Evolutionary conservation across 2,113 vertebrate species (phyloP).

Genomic region (Alethe diademata): DNA sequence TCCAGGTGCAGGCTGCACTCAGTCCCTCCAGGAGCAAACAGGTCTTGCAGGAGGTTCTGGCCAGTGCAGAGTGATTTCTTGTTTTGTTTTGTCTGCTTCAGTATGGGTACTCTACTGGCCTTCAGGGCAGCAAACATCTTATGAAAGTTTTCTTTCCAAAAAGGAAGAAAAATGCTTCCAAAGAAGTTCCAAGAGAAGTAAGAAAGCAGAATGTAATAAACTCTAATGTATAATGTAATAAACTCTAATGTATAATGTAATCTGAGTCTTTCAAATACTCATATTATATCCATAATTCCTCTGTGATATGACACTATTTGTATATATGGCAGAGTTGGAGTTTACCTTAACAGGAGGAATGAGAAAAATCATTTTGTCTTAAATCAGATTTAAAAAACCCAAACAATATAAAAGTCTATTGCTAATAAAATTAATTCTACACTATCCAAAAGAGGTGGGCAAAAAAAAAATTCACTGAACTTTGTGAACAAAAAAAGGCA

Average conservation of each 20-base stretch:
- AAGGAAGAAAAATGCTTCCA: background rate
- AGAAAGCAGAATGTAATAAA: background rate
- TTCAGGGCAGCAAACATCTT: background rate
- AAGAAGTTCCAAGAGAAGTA: background rate
- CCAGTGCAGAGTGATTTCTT: background rate
- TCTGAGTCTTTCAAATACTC: background rate
- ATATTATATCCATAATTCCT: background rate
- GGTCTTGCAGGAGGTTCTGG: background rate
- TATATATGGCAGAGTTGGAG: background rate
- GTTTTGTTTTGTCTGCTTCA: background rate
- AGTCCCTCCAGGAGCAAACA: background rate
- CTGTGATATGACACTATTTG: background rate
- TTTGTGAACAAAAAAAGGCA: background rate
- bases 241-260: background rate
- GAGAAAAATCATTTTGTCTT: background rate
- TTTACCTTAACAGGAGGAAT: background rate
- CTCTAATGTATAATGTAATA: background rate
- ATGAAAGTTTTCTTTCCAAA: background rate
- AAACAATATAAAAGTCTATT: background rate
- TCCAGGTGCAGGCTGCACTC: background rate
- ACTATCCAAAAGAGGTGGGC: background rate
- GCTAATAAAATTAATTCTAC: background rate
- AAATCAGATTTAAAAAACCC: background rate
- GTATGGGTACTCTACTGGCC: background rate
- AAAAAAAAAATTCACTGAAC: background rate